Evolutionary conservation across 2,888 invertebrate species (phyloP), one percentile per base, ranked within the genome.

Genomic region (Polia nebulosa): DNA sequence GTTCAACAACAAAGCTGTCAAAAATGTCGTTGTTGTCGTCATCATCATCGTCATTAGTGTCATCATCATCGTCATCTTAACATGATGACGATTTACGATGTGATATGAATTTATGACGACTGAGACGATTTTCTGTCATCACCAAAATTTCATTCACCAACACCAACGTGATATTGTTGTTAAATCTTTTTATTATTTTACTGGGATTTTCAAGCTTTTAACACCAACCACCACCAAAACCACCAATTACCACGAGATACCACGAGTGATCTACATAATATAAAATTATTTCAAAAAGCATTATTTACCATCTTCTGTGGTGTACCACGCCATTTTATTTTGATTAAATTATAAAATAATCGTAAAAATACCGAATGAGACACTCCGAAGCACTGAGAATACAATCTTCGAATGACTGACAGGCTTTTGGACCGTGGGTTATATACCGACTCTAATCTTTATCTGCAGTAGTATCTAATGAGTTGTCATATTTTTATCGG

Each of bases 291-390:
- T 11, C 2, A 3, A n/a, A 49, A 41, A n/a, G 27, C 1, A 49
- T 13, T 6, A 49, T 51, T 25, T 34, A 66, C 65, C 65, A 20
- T 65, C 41, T n/a, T 51, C 11, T 17, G 65, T 41, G 29, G 63
- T 63, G 22, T 27, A 17, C 63, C 17, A 63, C 29, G 36, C 29
- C 63, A 64, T 62, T 61, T 62, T 36, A 11, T 11, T 32, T 44
- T 44, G 13, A 59, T 9, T 20, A 44, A 44, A 13, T 13, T 17
- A 22, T 22, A 11, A 27, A 27, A 36, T 15, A 7, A 9, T 34
- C 15, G 9, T 29, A 39, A 27, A 27, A 22, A 27, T n/a, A n/a
- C n/a, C n/a, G n/a, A n/a, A n/a, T n/a, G n/a, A 6, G 9, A 25
- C 29, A 29, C 13, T 45, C 13, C 0, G 20, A 4, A 36, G n/a